Conservation (phyloP, 2,888 invertebrate species). For the Pollenia griseotomentosa region DNA sequence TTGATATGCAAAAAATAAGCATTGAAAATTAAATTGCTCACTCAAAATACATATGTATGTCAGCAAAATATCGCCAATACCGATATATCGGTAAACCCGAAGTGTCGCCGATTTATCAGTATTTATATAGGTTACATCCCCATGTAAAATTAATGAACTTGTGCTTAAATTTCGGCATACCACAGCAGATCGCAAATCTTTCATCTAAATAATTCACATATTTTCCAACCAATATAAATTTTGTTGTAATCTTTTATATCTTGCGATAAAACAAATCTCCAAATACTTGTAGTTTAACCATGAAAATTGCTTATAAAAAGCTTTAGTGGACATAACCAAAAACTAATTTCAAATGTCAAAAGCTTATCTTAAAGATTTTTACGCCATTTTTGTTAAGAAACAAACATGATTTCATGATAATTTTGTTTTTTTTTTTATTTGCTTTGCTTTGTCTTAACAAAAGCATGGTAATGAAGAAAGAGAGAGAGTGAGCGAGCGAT, state of each 20-base stretch:
- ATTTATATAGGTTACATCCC: too few relatives aligned
- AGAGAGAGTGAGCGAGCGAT: background rate
- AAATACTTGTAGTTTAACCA: conserved; percentile 27
- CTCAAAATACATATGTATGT: too few relatives aligned
- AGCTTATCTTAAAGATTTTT: conserved; percentile 79
- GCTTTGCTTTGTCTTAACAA: conserved; percentile 6
- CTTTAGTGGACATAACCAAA: conserved; percentile 67
- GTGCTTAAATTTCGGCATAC: background rate
- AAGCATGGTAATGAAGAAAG: conserved; percentile 10
- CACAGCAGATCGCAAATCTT: background rate
- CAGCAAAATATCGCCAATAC: too few relatives aligned
- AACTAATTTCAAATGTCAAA: conserved; percentile 83
- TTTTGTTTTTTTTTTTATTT: conserved; percentile 56
- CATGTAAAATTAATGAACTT: background rate
- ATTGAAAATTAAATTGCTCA: too few relatives aligned
- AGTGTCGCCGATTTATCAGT: too few relatives aligned
- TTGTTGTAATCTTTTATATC: conserved; percentile 48
- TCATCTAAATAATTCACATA: background rate
- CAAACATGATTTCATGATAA: conserved; percentile 81
- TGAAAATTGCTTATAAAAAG: conserved; percentile 9
- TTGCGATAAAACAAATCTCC: conserved; percentile 42
- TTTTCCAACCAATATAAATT: conserved; percentile 39
- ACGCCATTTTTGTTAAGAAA: conserved; percentile 56
- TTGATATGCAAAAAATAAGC: too few relatives aligned
- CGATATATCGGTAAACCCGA: too few relatives aligned